These are phyloP conservation scores for Parasteatoda tepidariorum DNA, from an alignment of 1,140 invertebrate species.

Conservation along the genomic window DNA sequence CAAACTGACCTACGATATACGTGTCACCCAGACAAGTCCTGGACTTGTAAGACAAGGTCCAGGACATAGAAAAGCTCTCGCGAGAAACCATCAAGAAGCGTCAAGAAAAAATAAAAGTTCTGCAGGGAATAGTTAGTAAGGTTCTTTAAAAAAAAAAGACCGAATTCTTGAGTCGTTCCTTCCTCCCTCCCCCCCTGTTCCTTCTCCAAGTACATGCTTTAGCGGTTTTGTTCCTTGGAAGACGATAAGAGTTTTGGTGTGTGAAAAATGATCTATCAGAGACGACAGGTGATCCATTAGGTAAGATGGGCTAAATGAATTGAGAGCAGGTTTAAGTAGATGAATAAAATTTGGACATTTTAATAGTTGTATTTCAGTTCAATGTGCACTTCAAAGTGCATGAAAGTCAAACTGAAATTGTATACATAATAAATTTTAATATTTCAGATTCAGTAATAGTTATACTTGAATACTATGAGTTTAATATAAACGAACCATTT, in stretches of 20 bases:
- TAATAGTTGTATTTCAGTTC: no score
- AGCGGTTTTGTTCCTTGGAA: not conserved
- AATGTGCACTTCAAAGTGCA: no score
- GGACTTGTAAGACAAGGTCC: slow-evolving; percentile 27
- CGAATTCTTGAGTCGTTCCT: not conserved
- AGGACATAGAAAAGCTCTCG: slow-evolving; percentile 52
- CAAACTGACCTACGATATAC: slow-evolving; percentile 45
- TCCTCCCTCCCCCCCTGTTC: not conserved
- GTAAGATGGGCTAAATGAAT: no score
- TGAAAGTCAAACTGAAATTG: no score
- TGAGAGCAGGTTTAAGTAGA: no score
- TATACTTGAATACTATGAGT: no score
- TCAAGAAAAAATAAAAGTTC: slow-evolving; percentile 10
- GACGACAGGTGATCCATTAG: not conserved
- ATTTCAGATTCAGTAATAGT: no score
- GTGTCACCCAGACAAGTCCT: slow-evolving; percentile 44
- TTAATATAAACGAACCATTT: no score
- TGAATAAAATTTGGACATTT: no score
- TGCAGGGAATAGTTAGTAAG: slow-evolving; percentile 2
- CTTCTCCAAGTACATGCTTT: not conserved
- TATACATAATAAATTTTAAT: no score
- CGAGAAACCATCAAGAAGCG: not conserved
- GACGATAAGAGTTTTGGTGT: not conserved
- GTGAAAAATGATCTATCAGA: not conserved
- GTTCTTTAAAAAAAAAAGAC: not conserved